Evolutionary conservation across 2,888 invertebrate species (phyloP), one percentile per base, ranked within the genome.

Genomic region (Andrena fulva): DNA sequence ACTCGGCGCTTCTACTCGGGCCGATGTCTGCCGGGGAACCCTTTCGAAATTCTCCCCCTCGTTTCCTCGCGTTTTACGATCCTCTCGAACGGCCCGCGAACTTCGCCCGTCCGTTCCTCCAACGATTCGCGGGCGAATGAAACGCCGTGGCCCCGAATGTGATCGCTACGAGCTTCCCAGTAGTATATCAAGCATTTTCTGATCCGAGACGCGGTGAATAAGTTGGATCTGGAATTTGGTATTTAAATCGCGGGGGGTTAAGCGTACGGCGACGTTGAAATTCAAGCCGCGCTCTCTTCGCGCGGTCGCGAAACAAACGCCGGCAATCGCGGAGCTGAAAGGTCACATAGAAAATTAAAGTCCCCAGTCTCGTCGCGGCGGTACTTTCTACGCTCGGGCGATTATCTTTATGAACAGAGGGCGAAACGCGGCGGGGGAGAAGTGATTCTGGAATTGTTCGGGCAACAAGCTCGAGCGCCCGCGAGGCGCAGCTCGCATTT

Each of bases 51-150:
- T 75, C 68, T 16, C 24, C 27, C n/a, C 10, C 54, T 64, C 56
- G 62, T 79, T 76, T 56, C 31, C 33, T n/a, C 3, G 29, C 5
- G 63, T 10, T 76, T 79, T 78, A 78, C 48, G 68, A 63, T 5
- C n/a, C 63, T 12, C 63, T 29, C 27, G 48, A 68, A 33, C 33
- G 48, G 12, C 31, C 27, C 68, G 63, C 31, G 56, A 69, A 69
- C 63, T 59, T 69, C 20, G 12, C 31, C 27, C 12, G 8, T 31
- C 52, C 24, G 29, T 62, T 20, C 33, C 2, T 20, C 69, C 31
- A 60, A 42, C 48, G 24, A 24, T 4, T 12, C 64, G 31, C 16
- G 16, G 10, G 6, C n/a, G 29, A 50, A 52, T 27, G 20, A 6
- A 69, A 12, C 3, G 27, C 27, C 8, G 8, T 24, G 10, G 7